Base-by-base conservation (phyloP, 2,888 invertebrate species). In the Hyalella azteca region DNA sequence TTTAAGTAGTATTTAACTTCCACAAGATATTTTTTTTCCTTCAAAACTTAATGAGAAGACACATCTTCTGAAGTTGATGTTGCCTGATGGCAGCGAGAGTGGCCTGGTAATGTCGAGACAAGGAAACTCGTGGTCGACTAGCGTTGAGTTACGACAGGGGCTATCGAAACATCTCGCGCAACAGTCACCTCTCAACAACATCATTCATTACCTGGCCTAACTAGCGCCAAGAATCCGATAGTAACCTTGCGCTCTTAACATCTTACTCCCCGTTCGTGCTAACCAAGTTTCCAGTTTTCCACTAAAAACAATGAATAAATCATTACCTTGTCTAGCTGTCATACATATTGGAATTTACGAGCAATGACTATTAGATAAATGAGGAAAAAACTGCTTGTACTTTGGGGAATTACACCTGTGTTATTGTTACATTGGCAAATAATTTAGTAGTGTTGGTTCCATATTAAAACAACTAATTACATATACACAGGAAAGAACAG, bases 131-230 rank as follows among this genome's bases (percentile, higher is more conserved):
- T 36, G 36, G 32, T 36, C 66, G 36, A 36, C 66, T 19, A 66
- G 66, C 32, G 36, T 66, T 66, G 66, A 66, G 66, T 66, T 66
- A 66, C 66, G 66, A 36, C 66, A 22, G n/a, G 36, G 66, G 66
- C 36, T 66, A 66, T 66, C 66, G 66, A 66, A 19, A 15, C 66
- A 66, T 66, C 66, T 66, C 15, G 7, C 66, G 36, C 66, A 66
- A 66, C 66, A 66, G 66, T 66, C 66, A 29, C 66, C 66, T 66
- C 19, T 66, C 66, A 66, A 66, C 66, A 66, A 36, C 66, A 66
- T 66, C 66, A 66, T 66, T 66, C 36, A 66, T 66, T 66, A 66
- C 13, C 32, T 3, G 39, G 36, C 66, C 39, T 66, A 66, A 66
- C 66, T 66, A 66, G 66, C 66, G 32, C 66, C 36, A 36, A 36